Evolutionary conservation across 1,140 invertebrate genomes (phyloP).

Genomic region (Drosophila obscura): DNA sequence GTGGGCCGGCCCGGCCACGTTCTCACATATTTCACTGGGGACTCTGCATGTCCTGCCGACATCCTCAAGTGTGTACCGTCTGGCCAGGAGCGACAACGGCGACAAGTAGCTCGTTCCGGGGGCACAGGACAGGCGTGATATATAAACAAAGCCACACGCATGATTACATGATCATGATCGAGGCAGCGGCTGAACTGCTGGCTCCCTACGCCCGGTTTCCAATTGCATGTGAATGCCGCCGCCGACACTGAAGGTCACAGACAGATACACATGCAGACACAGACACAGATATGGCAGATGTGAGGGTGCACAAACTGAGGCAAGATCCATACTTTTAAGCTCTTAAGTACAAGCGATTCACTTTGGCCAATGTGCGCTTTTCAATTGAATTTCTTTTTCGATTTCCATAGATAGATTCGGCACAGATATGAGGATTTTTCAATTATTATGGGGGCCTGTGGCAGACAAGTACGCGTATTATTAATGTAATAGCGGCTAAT

Average conservation of each 20-base stretch:
- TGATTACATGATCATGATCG: constrained; percentile 65
- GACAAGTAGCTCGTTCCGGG: too few species aligned
- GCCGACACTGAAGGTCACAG: background rate
- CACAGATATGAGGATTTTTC: constrained; percentile 46
- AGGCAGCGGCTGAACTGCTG: background rate
- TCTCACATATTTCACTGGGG: constrained; percentile 69
- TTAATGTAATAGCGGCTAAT: constrained; percentile 80
- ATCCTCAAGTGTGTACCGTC: constrained; percentile 58
- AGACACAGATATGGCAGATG: background rate
- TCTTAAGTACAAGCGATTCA: constrained; percentile 75
- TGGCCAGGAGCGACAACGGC: constrained; percentile 54
- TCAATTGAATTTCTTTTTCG: constrained; percentile 63
- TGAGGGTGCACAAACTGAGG: background rate
- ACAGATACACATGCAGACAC: background rate
- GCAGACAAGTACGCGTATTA: constrained; percentile 75
- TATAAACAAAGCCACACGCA: constrained; percentile 70
- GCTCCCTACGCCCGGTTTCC: constrained; percentile 35
- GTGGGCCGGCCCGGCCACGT: constrained; percentile 13
- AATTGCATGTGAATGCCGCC: constrained; percentile 34
- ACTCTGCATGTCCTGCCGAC: constrained; percentile 40
- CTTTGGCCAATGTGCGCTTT: constrained; percentile 75
- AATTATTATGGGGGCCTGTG: constrained; percentile 53
- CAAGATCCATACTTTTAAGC: constrained; percentile 62
- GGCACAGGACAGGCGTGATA: constrained; percentile 52
- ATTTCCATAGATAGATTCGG: constrained; percentile 37